These are phyloP conservation scores for Entomobrya multifasciata DNA, from an alignment of 2,888 invertebrate species.

Conservation along the genomic window DNA sequence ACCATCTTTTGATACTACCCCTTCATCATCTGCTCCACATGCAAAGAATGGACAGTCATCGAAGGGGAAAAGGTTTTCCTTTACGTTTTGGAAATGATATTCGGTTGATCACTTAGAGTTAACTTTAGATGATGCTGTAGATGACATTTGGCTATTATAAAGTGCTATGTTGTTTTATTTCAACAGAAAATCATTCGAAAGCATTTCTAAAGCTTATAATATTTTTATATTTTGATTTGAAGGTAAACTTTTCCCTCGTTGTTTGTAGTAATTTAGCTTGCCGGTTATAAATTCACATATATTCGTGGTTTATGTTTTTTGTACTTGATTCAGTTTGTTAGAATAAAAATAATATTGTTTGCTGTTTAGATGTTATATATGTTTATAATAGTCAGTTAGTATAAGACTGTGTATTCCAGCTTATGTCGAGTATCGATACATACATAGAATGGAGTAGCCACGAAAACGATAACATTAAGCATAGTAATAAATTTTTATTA, in stretches of 20 bases:
- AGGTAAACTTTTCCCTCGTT: constrained; percentile 14
- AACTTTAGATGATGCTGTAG: background rate
- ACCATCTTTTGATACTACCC: constrained; percentile 77
- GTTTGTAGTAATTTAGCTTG: constrained; percentile 19
- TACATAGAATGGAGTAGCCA: too few relatives aligned
- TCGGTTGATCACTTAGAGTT: constrained; percentile 48
- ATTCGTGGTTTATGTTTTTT: background rate
- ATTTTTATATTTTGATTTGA: constrained; percentile 11
- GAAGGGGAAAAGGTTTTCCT: constrained; percentile 76
- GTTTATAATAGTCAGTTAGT: constrained; percentile 44
- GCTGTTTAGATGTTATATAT: constrained; percentile 6
- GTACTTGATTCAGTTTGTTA: constrained; percentile 3
- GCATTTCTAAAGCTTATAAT: background rate
- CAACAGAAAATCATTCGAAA: too few relatives aligned
- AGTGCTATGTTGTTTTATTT: background rate
- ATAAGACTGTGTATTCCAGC: constrained; percentile 43
- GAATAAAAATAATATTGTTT: background rate
- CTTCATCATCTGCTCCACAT: constrained; percentile 45
- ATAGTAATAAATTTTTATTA: too few relatives aligned
- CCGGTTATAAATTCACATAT: background rate
- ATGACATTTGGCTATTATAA: constrained; percentile 35
- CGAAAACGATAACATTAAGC: too few relatives aligned
- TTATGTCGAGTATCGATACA: background rate
- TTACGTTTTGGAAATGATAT: constrained; percentile 79
- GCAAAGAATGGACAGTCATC: constrained; percentile 61